Evolutionary conservation across 2,113 vertebrate genomes (phyloP).

Genomic region (Trogon surrucura): DNA sequence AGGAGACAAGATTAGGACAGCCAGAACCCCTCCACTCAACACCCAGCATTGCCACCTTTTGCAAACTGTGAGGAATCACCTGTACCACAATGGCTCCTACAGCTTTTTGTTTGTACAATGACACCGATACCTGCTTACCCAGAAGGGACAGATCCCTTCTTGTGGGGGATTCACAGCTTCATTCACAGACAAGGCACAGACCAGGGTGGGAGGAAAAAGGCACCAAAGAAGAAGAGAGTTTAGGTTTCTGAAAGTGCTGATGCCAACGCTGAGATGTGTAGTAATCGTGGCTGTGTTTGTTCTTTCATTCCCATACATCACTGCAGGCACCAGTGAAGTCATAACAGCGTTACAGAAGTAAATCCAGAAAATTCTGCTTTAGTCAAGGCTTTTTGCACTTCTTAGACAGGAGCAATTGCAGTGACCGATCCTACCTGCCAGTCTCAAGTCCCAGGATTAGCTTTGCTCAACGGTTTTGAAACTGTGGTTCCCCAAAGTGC

Average conservation of each 20-base stretch:
- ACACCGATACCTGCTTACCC: not conserved
- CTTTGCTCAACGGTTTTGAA: not conserved
- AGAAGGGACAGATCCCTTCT: not conserved
- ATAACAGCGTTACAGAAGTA: not conserved
- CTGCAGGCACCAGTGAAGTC: not conserved
- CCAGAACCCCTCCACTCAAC: not conserved
- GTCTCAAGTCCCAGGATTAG: not conserved
- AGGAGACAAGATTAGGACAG: not conserved
- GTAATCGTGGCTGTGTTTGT: not conserved
- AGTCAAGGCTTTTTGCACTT: conserved; percentile 15
- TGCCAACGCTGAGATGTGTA: not conserved
- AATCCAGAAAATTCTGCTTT: conserved; percentile 28
- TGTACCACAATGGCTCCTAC: no score
- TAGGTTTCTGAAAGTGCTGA: not conserved
- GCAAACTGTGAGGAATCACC: not conserved
- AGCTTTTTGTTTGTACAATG: not conserved
- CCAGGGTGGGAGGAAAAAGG: not conserved
- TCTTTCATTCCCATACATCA: not conserved
- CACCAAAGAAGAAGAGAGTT: not conserved
- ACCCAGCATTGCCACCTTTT: not conserved
- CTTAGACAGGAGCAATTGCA: conserved; percentile 13
- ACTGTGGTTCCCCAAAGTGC: not conserved
- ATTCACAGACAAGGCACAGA: not conserved
- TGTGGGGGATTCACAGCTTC: not conserved
- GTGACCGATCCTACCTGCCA: conserved; percentile 14